Evolutionary conservation across 2,113 vertebrate species (phyloP), one percentile per base, ranked within the genome.

Genomic region (Junco hyemalis): DNA sequence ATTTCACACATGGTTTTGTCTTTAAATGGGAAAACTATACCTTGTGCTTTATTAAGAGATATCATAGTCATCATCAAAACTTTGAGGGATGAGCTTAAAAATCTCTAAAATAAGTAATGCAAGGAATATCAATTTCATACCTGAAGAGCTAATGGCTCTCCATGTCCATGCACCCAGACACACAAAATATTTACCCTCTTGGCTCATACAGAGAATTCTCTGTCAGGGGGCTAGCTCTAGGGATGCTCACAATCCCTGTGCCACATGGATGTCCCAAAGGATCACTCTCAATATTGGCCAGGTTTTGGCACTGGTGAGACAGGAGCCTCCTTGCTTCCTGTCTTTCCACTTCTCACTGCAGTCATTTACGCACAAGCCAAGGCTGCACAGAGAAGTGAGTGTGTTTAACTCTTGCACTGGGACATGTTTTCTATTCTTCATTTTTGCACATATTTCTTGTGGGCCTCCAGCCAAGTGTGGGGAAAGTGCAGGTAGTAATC

Each of bases 281-380:
- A 26, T 64, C 2, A 5, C 18, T 59, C 20, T 69, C 44, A 40
- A 14, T 31, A n/a, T 3, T 44, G 48, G 14, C 14, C n/a, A 35
- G 12, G 7, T 72, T 83, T 64, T 21, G 42, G 22, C 0, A 1
- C 19, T 42, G 35, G 11, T 47, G 45, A 72, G 40, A 14, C 35
- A 56, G 13, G 20, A 53, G 1, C 5, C 10, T 54, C 29, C n/a
- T 44, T 48, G 3, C 24, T 44, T 82, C 51, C 22, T 14, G 3
- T 24, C 53, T 63, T 86, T 71, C 23, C 35, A 29, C 21, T 44
- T 65, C 50, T 61, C 31, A 26, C 10, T 63, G 16, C 0, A 0
- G 25, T 26, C 6, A 5, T 36, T 82, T 57, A 26, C 29, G 15
- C 33, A 35, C 5, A 42, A 28, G 22, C 35, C 60, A 60, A 64